phyloP scores from a whole-genome alignment of 2,888 invertebrate genomes.

The Spisula subtruncata region DNA sequence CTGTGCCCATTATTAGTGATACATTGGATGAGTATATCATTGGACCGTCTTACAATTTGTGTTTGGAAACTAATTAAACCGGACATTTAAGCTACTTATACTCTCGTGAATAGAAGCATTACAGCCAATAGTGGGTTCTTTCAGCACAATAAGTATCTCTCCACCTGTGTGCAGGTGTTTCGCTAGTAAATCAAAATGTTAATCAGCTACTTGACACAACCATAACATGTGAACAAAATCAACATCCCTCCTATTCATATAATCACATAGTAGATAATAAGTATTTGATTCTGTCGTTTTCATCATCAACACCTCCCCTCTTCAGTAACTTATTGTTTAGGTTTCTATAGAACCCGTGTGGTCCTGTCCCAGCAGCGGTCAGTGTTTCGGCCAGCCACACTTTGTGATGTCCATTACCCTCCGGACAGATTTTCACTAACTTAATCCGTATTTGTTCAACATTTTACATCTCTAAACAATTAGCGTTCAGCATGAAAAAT shows the following conservation, averaged over 20 bases:
- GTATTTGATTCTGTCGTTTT: background rate
- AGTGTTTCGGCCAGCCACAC: slow-evolving; percentile 8
- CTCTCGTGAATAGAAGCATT: background rate
- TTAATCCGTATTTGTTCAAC: slow-evolving; percentile 56
- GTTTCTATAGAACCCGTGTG: slow-evolving; percentile 42
- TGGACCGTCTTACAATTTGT: background rate
- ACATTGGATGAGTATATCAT: too few species aligned
- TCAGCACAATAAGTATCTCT: background rate
- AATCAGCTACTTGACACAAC: slow-evolving; percentile 47
- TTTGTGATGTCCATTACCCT: slow-evolving; percentile 15
- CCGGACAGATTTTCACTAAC: slow-evolving; percentile 31
- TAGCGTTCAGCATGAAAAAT: slow-evolving; percentile 45
- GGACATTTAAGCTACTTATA: slow-evolving; percentile 24
- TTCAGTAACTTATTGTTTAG: slow-evolving; percentile 26
- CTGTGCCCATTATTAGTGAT: too few species aligned
- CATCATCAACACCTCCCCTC: background rate
- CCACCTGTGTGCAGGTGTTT: slow-evolving; percentile 39
- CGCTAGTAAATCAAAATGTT: slow-evolving; percentile 52
- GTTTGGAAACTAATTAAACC: background rate
- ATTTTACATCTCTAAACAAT: slow-evolving; percentile 38
- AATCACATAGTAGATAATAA: slow-evolving; percentile 14
- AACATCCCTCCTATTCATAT: slow-evolving; percentile 26
- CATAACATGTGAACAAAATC: slow-evolving; percentile 26
- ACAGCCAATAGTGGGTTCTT: background rate
- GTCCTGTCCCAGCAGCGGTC: slow-evolving; percentile 32